Evolutionary conservation across 2,797 vertebrate species (phyloP), one percentile per base, ranked within the genome.

Genomic region (Esox masquinongy): DNA sequence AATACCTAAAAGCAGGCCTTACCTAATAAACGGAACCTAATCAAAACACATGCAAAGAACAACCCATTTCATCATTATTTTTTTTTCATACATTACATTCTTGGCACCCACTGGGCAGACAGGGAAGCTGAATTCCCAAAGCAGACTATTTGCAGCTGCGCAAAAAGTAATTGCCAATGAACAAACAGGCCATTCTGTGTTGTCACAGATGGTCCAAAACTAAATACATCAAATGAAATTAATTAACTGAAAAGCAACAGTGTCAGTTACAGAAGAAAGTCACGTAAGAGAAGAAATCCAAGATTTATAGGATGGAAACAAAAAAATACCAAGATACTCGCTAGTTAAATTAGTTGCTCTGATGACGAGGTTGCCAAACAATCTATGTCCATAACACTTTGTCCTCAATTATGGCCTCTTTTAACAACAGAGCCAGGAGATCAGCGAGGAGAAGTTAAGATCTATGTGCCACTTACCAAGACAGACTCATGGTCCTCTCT

Each of bases 91-190:
- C 70, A 72, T 49, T 36, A 29, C 15, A 76, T 70, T 66, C 77
- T 75, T n/a, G 59, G 26, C 39, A 19, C 69, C 71, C 16, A 50
- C 11, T 71, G 36, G 59, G 43, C 24, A 51, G 29, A 19, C 24
- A 75, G 16, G 24, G 22, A 43, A 74, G 34, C 31, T 63, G 47
- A 51, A 72, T 15, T 63, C 47, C 53, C 36, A 72, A 39, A 50
- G 73, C 56, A 22, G 5, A 31, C 6, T 22, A 49, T 29, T 26
- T 7, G 31, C 36, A 34, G 24, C 16, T 59, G 64, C 71, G 78
- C 73, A 71, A 88, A 84, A 82, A 93, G 93, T 92, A 81, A 93
- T 93, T 93, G 93, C 91, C 75, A 83, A 66, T 73, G 72, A 70
- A 79, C 83, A 92, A 91, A 92, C 80, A 90, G 75, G 73, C 59